Evolutionary conservation across 2,888 invertebrate species (phyloP).

Genomic region (Parascotia fuliginaria): DNA sequence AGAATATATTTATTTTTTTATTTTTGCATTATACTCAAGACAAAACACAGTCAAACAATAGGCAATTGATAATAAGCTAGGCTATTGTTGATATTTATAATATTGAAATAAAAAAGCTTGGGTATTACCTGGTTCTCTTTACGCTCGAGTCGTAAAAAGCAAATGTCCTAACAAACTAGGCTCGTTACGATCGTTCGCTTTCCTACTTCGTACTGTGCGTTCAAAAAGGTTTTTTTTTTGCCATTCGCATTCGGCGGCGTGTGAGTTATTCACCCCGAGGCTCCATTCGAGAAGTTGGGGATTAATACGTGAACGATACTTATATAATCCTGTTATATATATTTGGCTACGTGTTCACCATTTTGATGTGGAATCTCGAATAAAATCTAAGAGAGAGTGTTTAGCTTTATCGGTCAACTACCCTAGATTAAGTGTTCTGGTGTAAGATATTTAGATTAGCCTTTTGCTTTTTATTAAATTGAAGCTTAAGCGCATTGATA

Average conservation of each 20-base stretch:
- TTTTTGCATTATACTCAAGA: background rate
- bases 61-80: slow-evolving; percentile 22
- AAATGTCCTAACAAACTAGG: slow-evolving; percentile 10
- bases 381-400: background rate
- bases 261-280: slow-evolving; percentile 7
- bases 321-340: slow-evolving; percentile 13
- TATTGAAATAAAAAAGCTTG: slow-evolving; percentile 24
- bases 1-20: too few species aligned
- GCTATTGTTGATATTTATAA: slow-evolving; percentile 25
- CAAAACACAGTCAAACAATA: too few species aligned
- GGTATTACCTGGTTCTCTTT: slow-evolving; percentile 25
- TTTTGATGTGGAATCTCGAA: slow-evolving; percentile 15
- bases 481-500: too few species aligned
- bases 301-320: slow-evolving; percentile 25
- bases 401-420: slow-evolving; percentile 1
- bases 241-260: slow-evolving; percentile 10
- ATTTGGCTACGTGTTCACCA: slow-evolving; percentile 13
- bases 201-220: slow-evolving; percentile 1
- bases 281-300: slow-evolving; percentile 9
- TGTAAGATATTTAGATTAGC: background rate
- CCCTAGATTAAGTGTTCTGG: background rate
- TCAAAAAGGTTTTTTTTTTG: slow-evolving; percentile 9
- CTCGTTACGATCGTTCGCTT: slow-evolving; percentile 7
- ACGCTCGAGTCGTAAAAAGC: slow-evolving; percentile 26
- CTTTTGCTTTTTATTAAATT: too few species aligned